Percentiles rank a stretch among this genome's conserved stretches.
These are phyloP conservation scores for Caracal caracal DNA, from an alignment of 2,113 vertebrate species.

Conservation along the genomic window DNA sequence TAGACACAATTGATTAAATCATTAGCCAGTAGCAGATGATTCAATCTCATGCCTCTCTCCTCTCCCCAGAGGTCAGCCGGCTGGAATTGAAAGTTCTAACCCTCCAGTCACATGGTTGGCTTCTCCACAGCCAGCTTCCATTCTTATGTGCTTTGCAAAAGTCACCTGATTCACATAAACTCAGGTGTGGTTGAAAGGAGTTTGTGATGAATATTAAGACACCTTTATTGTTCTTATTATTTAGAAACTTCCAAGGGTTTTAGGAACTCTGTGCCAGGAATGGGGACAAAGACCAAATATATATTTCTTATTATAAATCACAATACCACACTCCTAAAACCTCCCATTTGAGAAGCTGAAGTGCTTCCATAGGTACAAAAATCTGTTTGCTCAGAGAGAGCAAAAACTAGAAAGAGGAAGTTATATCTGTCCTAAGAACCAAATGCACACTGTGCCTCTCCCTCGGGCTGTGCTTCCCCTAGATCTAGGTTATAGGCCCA, in stretches of 20 bases:
- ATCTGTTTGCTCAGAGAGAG: neutral
- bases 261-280: neutral
- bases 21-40: neutral
- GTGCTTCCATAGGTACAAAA: neutral
- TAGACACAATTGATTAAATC: neutral
- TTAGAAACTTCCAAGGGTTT: neutral
- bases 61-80: neutral
- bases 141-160: neutral
- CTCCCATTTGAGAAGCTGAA: neutral
- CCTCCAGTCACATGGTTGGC: neutral
- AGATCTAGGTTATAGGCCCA: neutral
- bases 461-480: neutral
- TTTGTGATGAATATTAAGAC: neutral
- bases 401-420: neutral
- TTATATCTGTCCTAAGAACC: neutral
- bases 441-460: neutral
- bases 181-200: neutral
- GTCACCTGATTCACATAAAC: neutral
- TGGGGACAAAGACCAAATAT: neutral
- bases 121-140: neutral
- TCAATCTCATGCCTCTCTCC: neutral
- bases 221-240: neutral
- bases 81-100: neutral
- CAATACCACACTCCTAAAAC: neutral
- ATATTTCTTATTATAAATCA: neutral